Base-by-base conservation (phyloP, 2,797 vertebrate species). In the Epinephelus awoara region DNA sequence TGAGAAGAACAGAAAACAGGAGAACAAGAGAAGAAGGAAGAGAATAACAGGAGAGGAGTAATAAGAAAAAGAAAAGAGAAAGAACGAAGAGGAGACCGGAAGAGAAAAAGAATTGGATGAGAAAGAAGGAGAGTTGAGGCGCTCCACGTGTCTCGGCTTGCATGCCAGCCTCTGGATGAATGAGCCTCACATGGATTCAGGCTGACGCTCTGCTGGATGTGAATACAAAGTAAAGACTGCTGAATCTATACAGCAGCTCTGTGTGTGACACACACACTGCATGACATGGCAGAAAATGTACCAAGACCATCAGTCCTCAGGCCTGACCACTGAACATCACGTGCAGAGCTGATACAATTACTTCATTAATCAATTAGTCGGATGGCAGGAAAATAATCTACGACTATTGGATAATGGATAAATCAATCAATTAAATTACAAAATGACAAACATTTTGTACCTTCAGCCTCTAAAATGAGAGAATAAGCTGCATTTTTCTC, bases 161-260 rank as follows among this genome's bases (percentile, higher is more conserved):
- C 40, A 19, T 75, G 87, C 73, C 80, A 72, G 68, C 42, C 58
- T 67, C 67, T 0, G 46, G 12, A 58, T 84, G 83, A 89, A 88
- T 83, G 83, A 34, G 49, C 42, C 81, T 87, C 78, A 83, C 75
- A 88, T 63, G 69, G 67, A 68, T 4, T 27, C 71, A 59, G 77
- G 47, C 71, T n/a, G 34, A 34, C 34, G 34, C 59, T 66, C 58
- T 61, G 74, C 83, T 52, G 76, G 74, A 25, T 15, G 5, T 13
- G 66, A 74, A 44, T 75, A 72, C 82, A 84, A 62, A 87, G 72
- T 52, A 19, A 65, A 40, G 12, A 25, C 67, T 46, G 64, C 52
- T 72, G 58, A 47, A 42, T 47, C 55, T 9, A 8, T 19, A 25
- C 44, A 77, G 75, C 1, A 15, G 44, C 64, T 52, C 49, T 23